Conservation (phyloP, 2,113 vertebrate genomes). For the Sisor rabdophorus region DNA sequence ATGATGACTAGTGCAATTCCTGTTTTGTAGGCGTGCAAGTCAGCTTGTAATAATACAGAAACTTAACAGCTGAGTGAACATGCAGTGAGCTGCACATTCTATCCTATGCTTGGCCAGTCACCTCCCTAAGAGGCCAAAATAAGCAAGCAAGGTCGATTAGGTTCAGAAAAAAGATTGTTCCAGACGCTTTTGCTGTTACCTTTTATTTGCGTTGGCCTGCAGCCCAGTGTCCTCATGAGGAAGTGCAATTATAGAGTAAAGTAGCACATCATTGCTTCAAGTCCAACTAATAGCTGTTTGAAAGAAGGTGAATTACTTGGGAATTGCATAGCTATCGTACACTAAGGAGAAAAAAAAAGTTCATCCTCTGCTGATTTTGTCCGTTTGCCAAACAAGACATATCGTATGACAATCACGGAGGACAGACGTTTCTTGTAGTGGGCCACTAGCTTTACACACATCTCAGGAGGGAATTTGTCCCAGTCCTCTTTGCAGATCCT, state of each 20-base stretch:
- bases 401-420: no score
- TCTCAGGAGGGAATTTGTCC: no score
- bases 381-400: no score
- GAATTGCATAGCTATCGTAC: constrained; percentile 6
- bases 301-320: constrained; percentile 31
- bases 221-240: constrained; percentile 46
- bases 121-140: constrained; percentile 15
- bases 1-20: neutral
- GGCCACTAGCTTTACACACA: no score
- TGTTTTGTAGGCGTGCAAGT: constrained; percentile 10
- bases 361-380: no score
- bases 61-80: constrained; percentile 39
- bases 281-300: constrained; percentile 20
- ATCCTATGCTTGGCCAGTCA: constrained; percentile 20
- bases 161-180: constrained; percentile 35
- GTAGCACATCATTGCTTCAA: constrained; percentile 20
- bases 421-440: no score
- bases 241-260: constrained; percentile 41
- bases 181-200: constrained; percentile 31
- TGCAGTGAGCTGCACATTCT: constrained; percentile 40
- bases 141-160: constrained; percentile 36
- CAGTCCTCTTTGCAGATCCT: no score
- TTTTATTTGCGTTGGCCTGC: constrained; percentile 39
- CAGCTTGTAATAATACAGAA: constrained; percentile 29
- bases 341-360: no score